Evolutionary conservation across 2,888 invertebrate species (phyloP), one percentile per base, ranked within the genome.

Genomic region (Cyclophora albipunctata): DNA sequence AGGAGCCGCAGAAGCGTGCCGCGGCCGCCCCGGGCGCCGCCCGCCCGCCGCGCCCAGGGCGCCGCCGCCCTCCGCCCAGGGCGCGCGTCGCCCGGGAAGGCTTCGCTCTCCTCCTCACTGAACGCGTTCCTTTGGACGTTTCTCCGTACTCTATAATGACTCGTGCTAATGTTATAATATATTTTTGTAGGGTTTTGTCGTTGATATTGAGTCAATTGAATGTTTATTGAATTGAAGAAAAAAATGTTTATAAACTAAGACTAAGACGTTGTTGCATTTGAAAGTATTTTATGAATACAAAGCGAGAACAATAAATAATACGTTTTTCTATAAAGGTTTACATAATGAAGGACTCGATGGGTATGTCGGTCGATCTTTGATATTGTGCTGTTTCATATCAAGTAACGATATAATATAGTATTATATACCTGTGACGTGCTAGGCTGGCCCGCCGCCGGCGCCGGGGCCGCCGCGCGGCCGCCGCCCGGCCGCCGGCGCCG

Each of bases 201-300:
- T 87, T 87, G 84, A 84, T 85, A 84, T 58, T 84, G 84, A 84
- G 87, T 87, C 87, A 87, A 87, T 87, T 87, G 85, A 84, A 86
- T 84, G 84, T 84, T 87, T 84, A 86, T 75, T 82, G 81, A 84
- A 86, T 83, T 81, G 78, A 84, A 80, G 71, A 75, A 84, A 82
- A 79, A 73, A 81, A 85, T 83, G 83, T 86, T 84, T 84, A 85
- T 84, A 83, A 81, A 78, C 65, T 86, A 86, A 85, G 84, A 83
- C 76, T 86, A 86, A 85, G 84, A 81, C 82, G 83, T 88, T 88
- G 86, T 88, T 87, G 87, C 87, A 88, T 88, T 87, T 87, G 82
- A 85, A 86, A 84, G 87, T 86, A 85, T 86, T 85, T 85, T 86
- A 84, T 82, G 84, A 73, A 85, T 85, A 84, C 84, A 82, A 84